Conservation (phyloP, 2,113 vertebrate species). For the Melozone crissalis region DNA sequence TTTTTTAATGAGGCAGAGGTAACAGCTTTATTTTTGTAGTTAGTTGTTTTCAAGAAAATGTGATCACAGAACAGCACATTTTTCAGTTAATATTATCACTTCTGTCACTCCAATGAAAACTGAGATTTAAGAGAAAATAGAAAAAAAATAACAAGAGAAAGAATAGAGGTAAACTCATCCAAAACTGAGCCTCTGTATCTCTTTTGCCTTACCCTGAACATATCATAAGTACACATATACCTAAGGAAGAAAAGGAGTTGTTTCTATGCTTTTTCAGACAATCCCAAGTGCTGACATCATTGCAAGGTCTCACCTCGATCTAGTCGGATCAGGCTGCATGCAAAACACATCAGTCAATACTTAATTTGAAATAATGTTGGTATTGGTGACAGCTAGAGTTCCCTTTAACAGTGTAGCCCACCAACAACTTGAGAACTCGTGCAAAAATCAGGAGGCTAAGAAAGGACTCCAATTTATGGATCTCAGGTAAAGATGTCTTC, state of each 20-base stretch:
- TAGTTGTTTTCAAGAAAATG: neutral
- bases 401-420: neutral
- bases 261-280: neutral
- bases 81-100: neutral
- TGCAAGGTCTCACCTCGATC: neutral
- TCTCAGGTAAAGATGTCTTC: neutral
- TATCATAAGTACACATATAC: neutral
- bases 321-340: neutral
- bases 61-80: neutral
- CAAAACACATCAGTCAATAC: neutral
- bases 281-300: neutral
- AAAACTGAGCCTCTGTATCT: neutral
- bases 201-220: neutral
- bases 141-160: neutral
- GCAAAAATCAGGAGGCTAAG: neutral
- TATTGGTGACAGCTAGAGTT: neutral
- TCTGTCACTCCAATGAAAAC: neutral
- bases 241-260: neutral
- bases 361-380: neutral
- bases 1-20: neutral
- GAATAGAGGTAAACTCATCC: neutral
- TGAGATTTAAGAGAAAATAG: neutral
- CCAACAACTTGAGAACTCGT: neutral
- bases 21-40: neutral
- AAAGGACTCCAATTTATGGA: neutral